Evolutionary conservation across 2,113 vertebrate species (phyloP).

Genomic region (Cercopithecus mona): DNA sequence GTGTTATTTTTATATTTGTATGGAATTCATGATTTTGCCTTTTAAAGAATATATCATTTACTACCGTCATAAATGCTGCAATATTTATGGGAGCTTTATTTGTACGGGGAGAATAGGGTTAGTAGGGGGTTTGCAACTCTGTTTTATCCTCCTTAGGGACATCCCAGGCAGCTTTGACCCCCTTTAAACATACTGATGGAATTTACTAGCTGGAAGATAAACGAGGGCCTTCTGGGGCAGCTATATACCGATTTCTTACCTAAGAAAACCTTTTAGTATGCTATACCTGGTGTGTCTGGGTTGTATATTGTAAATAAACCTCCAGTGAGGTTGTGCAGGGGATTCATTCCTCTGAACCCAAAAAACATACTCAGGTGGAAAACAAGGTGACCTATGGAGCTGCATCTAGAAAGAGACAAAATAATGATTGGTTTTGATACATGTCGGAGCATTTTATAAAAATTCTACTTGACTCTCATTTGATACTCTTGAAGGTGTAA

Average conservation of each 20-base stretch:
- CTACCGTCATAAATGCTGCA: background rate
- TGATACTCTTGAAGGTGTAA: conserved; percentile 35
- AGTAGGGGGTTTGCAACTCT: background rate
- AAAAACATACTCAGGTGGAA: background rate
- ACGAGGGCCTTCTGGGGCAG: conserved; percentile 42
- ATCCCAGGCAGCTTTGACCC: background rate
- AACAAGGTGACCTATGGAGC: conserved; percentile 3
- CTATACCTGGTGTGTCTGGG: background rate
- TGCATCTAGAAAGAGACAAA: background rate
- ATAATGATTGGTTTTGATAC: background rate
- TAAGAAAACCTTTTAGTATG: conserved; percentile 37
- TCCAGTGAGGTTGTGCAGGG: background rate
- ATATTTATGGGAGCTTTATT: background rate
- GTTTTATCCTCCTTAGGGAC: conserved; percentile 7
- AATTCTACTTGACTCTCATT: background rate
- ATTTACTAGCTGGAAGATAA: conserved; percentile 67
- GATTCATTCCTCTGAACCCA: background rate
- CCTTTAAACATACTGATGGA: conserved; percentile 53
- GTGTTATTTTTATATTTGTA: background rate
- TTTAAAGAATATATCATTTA: background rate
- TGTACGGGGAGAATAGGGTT: background rate
- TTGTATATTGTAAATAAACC: conserved; percentile 57
- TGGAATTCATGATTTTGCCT: background rate
- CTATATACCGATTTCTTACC: conserved; percentile 45
- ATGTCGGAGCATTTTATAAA: background rate